phyloP scores from a whole-genome alignment of 2,888 invertebrate genomes.

The Papilio protenor region DNA sequence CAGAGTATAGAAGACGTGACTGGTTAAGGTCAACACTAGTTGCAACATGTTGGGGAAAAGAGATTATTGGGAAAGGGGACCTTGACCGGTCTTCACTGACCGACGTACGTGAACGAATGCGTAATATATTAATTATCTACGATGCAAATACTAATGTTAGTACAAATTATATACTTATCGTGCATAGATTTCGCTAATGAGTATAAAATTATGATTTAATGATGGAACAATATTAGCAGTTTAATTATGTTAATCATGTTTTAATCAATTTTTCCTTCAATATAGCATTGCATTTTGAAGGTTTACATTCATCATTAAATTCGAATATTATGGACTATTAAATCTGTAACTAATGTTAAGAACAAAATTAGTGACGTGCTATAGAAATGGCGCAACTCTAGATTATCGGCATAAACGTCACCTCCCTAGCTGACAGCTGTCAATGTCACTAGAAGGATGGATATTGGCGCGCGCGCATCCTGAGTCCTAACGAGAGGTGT shows the following conservation, averaged over 20 bases:
- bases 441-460: no score
- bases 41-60: constrained; percentile 38
- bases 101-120: constrained; percentile 3
- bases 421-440: no score
- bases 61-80: constrained; percentile 34
- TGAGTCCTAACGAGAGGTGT: no score
- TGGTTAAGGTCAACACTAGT: constrained; percentile 12
- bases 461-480: no score
- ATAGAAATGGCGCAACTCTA: no score
- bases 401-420: no score
- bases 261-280: not conserved
- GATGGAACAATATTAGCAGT: not conserved
- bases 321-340: not conserved
- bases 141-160: not conserved
- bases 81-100: constrained; percentile 19
- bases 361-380: no score
- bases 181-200: not conserved
- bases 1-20: constrained; percentile 18
- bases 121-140: constrained; percentile 17
- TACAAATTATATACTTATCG: constrained; percentile 3
- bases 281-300: not conserved
- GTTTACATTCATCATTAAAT: not conserved
- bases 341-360: no score
- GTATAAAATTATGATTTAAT: constrained; percentile 11
- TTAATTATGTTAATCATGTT: not conserved